Evolutionary conservation across 2,113 vertebrate species (phyloP).

Genomic region (Cynoglossus semilaevis): DNA sequence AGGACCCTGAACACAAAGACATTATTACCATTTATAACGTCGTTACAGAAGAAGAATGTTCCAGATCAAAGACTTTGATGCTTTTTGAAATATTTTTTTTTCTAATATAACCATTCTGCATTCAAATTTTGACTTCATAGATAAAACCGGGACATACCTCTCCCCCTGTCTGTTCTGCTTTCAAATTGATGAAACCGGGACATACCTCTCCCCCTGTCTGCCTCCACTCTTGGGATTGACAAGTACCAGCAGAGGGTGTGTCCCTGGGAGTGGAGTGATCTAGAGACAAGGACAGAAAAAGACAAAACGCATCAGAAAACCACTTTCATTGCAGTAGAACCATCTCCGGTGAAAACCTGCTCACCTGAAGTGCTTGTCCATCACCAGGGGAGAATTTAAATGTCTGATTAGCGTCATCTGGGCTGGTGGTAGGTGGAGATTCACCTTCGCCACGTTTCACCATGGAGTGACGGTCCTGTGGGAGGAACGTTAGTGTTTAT

Average conservation of each 20-base stretch:
- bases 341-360: background rate
- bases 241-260: constrained; percentile 88
- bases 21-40: background rate
- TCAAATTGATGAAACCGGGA: background rate
- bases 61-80: background rate
- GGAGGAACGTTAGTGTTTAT: background rate
- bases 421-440: constrained; percentile 80
- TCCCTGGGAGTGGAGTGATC: constrained; percentile 87
- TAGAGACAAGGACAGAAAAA: constrained; percentile 47
- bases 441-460: constrained; percentile 77
- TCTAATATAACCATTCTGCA: too few species aligned
- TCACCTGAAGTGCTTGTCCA: constrained; percentile 84
- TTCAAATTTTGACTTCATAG: too few species aligned
- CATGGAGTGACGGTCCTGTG: constrained; percentile 73
- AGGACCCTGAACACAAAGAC: constrained; percentile 76
- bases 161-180: constrained; percentile 92
- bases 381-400: constrained; percentile 82
- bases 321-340: background rate
- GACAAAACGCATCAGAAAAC: background rate
- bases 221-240: constrained; percentile 96
- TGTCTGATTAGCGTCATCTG: constrained; percentile 77
- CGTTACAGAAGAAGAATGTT: too few species aligned
- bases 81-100: too few species aligned
- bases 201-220: constrained; percentile 89
- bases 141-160: constrained; percentile 71